Conservation (phyloP, 2,888 invertebrate genomes). For the Campoplex capitator region DNA sequence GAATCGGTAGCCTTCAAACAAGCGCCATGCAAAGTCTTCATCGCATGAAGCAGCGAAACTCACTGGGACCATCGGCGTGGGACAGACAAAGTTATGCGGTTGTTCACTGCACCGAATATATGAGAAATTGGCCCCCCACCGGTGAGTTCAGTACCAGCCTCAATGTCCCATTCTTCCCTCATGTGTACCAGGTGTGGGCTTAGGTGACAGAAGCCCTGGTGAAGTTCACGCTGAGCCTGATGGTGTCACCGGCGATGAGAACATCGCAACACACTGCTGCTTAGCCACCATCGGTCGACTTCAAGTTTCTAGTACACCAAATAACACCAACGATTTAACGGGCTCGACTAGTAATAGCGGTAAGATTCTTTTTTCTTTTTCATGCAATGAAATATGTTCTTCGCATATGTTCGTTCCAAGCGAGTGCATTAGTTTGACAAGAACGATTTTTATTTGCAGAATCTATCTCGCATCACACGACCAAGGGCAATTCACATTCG, state of each 20-base stretch:
- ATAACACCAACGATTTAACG: constrained; percentile 92
- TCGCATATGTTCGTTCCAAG: not conserved
- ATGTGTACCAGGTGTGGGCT: constrained; percentile 85
- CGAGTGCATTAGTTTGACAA: too few relatives aligned
- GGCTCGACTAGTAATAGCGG: constrained; percentile 92
- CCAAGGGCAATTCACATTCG: constrained; percentile 99
- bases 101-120: constrained; percentile 99
- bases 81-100: constrained; percentile 99
- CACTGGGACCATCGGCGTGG: constrained; percentile 93
- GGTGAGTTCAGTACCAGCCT: constrained; percentile 86
- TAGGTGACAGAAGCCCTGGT: constrained; percentile 85
- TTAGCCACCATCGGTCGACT: constrained; percentile 98
- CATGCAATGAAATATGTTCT: not conserved
- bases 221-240: constrained; percentile 89
- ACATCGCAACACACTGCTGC: constrained; percentile 95
- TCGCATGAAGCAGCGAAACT: constrained; percentile 96
- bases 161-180: constrained; percentile 78
- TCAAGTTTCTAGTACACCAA: constrained; percentile 98
- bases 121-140: constrained; percentile 99
- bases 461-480: constrained; percentile 98
- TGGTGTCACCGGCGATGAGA: constrained; percentile 89
- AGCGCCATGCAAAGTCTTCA: constrained; percentile 91
- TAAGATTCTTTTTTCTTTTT: constrained; percentile 70
- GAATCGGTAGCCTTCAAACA: constrained; percentile 92
- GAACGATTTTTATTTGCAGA: constrained; percentile 86